Base-by-base conservation (phyloP, 2,797 vertebrate genomes). In the Enteromius anoplus region DNA sequence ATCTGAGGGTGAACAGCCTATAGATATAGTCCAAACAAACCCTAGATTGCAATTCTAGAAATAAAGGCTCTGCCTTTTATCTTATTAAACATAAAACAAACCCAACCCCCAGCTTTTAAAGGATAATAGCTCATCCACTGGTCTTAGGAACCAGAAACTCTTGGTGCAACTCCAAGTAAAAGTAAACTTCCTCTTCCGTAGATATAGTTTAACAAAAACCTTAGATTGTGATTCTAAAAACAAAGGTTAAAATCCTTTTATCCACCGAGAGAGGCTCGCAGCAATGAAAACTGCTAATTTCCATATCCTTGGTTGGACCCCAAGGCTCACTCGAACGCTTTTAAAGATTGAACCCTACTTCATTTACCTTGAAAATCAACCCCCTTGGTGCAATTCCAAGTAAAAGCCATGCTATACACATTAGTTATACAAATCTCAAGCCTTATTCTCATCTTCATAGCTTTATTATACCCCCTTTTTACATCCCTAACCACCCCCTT, bases 91-190 rank as follows among this genome's bases (percentile, higher is more conserved):
- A 34, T 34, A 34, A 34, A 34, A 34, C 32, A 34, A 34, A 34
- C 32, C 32, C 32, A 89, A 0, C 0, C 89, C 84, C 1, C 58
- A 88, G 88, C 88, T 89, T 2, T 85, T 88, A 88, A 89, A 92
- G 92, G 91, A 92, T 92, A 92, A 91, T 8, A 92, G 90, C 26
- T 62, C 79, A 92, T 92, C 91, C 91, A 0, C 86, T 92, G 90
- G 91, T 90, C 89, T 92, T 92, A 92, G 91, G 91, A 90, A 88
- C 91, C 89, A 91, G 87, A 90, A 83, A 90, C 88, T 90, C 91
- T 92, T 91, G 91, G 91, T 91, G 86, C 91, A 93, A 92, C 0
- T 91, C 90, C 92, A 91, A 91, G 89, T 88, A 85, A 87, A 4
- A 91, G 87, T 90, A 68, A 88, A 85, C 32, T 34, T 34, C 32